Evolutionary conservation across 2,888 invertebrate genomes (phyloP).

Genomic region (Platypus cylindrus): DNA sequence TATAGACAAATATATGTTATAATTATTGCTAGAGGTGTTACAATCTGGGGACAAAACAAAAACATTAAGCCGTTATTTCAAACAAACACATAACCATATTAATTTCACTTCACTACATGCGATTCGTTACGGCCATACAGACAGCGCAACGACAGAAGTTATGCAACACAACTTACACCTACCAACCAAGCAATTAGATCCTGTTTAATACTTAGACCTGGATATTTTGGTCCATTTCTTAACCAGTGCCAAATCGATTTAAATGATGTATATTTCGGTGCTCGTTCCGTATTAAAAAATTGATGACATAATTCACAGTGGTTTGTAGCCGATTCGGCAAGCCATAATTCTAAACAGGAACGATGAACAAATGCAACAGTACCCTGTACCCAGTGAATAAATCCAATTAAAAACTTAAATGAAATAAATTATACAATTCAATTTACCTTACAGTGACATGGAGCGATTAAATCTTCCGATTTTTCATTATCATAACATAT

Average conservation of each 20-base stretch:
- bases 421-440: neutral
- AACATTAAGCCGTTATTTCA: constrained; percentile 3
- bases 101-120: too few species aligned
- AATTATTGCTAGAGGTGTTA: constrained; percentile 44
- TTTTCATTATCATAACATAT: constrained; percentile 40
- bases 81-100: too few species aligned
- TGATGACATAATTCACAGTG: constrained; percentile 63
- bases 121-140: too few species aligned
- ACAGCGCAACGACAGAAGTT: too few species aligned
- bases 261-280: constrained; percentile 45
- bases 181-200: constrained; percentile 43
- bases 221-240: constrained; percentile 25
- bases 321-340: constrained; percentile 57
- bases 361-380: constrained; percentile 62
- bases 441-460: constrained; percentile 39
- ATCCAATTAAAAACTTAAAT: constrained; percentile 9
- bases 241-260: constrained; percentile 49
- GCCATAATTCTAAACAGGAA: constrained; percentile 62
- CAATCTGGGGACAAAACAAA: constrained; percentile 25
- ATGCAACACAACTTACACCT: constrained; percentile 1
- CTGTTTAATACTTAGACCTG: constrained; percentile 31
- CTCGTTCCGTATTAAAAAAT: constrained; percentile 49
- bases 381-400: constrained; percentile 37
- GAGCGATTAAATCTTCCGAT: constrained; percentile 35
- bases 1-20: constrained; percentile 40